Evolutionary conservation across 2,888 invertebrate species (phyloP), one percentile per base, ranked within the genome.

Genomic region (Rhaphigaster nebulosa): DNA sequence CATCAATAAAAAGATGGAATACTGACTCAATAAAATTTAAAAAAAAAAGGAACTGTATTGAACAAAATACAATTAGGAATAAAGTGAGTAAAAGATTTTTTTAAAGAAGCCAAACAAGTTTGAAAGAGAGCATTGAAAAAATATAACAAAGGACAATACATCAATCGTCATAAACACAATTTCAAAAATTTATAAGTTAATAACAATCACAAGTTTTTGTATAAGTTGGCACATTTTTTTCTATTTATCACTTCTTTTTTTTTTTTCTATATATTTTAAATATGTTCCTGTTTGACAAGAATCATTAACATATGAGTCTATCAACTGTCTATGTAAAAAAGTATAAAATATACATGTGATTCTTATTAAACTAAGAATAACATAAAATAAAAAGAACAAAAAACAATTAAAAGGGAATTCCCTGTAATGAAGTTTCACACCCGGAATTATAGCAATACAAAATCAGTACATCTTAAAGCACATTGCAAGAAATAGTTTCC

Each of bases 401-500:
- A 84, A 38, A 84, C 26, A 84, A n/a, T 45, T n/a, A 45, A 45
- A 45, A 84, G 23, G 88, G 60, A 65, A 65, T 65, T 89, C 89
- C 89, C 89, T 89, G 89, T 89, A 89, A 76, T 50, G n/a, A 76
- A 45, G n/a, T 52, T 89, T 88, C 38, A 38, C n/a, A 65, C 65
- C 41, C 65, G 18, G 45, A 65, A 60, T 41, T 10, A 54, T 41
- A 45, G 41, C 41, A 80, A n/a, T 84, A 50, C 26, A 84, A 45
- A 84, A 45, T 45, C 84, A 50, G 45, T 50, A 84, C 84, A 45
- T 45, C 26, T 84, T 45, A n/a, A 26, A 13, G 50, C 26, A 50
- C 45, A 50, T n/a, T n/a, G n/a, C n/a, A 84, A 45, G 41, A 1
- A 41, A 45, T 84, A 20, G 20, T 20, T 76, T 34, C 38, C 34